Percentiles rank a stretch among this genome's conserved stretches.
These are phyloP conservation scores for Sceliomorpha sp. DNA, from an alignment of 2,888 invertebrate genomes.

Conservation along the genomic window DNA sequence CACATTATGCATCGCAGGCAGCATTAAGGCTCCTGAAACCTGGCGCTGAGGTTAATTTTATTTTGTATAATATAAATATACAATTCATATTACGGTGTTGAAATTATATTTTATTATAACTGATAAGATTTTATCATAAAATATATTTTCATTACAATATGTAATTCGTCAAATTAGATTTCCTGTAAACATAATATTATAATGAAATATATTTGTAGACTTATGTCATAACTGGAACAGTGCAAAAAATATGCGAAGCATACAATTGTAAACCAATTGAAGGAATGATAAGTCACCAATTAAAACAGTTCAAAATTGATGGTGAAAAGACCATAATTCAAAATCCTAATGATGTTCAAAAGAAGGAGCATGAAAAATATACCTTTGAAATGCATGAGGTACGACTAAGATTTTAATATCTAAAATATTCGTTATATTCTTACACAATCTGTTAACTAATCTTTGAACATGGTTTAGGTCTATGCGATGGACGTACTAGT, in stretches of 20 bases:
- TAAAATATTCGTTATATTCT: no score
- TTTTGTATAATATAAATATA: no score
- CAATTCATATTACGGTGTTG: neutral
- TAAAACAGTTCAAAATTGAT: conserved; percentile 97
- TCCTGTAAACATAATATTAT: no score
- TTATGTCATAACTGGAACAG: conserved; percentile 93
- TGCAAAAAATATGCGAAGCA: conserved; percentile 95
- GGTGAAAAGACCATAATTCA: conserved; percentile 98
- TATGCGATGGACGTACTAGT: conserved; percentile 99
- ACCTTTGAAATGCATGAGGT: conserved; percentile 97
- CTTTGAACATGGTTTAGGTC: no score
- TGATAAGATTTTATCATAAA: neutral
- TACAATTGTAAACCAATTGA: conserved; percentile 99
- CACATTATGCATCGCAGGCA: conserved; percentile 97
- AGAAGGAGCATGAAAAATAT: conserved; percentile 98
- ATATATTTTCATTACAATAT: neutral
- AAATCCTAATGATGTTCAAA: conserved; percentile 98
- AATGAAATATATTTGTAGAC: conserved; percentile 85
- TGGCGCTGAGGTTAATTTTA: conserved; percentile 87
- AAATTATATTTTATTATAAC: neutral
- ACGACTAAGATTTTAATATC: conserved; percentile 11
- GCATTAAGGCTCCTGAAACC: conserved; percentile 95
- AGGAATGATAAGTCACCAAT: conserved; percentile 96
- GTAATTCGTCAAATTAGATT: no score
- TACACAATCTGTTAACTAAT: no score